phyloP scores from a whole-genome alignment of 2,113 vertebrate species.

The Mixornis gularis region DNA sequence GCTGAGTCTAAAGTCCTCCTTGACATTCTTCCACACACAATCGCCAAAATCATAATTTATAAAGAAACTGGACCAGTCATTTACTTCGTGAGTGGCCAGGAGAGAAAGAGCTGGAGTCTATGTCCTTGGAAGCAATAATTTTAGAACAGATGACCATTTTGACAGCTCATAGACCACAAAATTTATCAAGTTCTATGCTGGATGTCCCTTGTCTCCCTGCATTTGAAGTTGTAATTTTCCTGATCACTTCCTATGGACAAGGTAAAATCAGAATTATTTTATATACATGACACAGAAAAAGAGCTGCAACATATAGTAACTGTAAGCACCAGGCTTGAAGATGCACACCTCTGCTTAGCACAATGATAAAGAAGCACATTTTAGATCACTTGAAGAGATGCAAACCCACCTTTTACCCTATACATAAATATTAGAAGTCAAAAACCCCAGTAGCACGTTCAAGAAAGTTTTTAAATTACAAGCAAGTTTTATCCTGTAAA shows the following conservation, averaged over 20 bases:
- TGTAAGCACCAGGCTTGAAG: not conserved
- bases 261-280: not conserved
- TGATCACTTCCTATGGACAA: not conserved
- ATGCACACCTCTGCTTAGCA: not conserved
- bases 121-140: not conserved
- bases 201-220: not conserved
- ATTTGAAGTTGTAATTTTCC: not conserved
- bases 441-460: fast-evolving
- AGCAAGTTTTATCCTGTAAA: not conserved
- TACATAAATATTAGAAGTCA: not conserved
- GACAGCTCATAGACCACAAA: not conserved
- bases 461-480: not conserved
- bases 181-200: not conserved
- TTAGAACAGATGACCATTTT: not conserved
- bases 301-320: fast-evolving
- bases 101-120: not conserved
- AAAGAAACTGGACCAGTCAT: not conserved
- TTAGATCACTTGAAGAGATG: not conserved
- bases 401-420: not conserved
- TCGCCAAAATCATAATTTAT: not conserved
- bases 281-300: not conserved
- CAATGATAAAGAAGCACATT: not conserved
- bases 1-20: not conserved
- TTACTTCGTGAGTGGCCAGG: not conserved
- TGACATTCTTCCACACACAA: not conserved